phyloP scores from a whole-genome alignment of 2,888 invertebrate species.

The Thelaira solivaga region DNA sequence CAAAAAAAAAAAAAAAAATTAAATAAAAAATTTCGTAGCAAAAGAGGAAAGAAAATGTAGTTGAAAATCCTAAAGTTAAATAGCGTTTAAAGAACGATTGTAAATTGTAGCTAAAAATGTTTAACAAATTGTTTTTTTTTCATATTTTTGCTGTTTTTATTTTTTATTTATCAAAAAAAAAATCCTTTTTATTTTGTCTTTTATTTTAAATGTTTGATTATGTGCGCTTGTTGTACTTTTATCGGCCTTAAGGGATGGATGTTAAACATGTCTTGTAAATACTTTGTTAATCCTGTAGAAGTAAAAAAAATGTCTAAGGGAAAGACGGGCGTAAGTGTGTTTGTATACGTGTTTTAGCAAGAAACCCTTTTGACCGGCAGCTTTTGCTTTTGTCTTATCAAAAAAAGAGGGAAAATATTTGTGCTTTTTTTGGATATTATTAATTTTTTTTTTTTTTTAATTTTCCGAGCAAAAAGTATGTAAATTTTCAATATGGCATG shows the following conservation, averaged over 20 bases:
- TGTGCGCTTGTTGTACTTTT: slow-evolving; percentile 27
- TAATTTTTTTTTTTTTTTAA: neutral
- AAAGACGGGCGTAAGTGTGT: slow-evolving; percentile 9
- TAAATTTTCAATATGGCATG: neutral
- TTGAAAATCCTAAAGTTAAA: slow-evolving; percentile 66
- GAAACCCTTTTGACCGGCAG: slow-evolving; percentile 6
- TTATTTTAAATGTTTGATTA: slow-evolving; percentile 42
- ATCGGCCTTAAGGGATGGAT: slow-evolving; percentile 49
- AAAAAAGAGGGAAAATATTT: neutral
- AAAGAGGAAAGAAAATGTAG: neutral
- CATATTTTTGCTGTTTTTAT: slow-evolving; percentile 13
- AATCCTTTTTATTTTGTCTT: slow-evolving; percentile 11
- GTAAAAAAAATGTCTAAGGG: neutral
- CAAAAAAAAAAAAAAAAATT: no score
- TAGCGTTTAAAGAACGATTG: slow-evolving; percentile 75
- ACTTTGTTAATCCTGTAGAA: slow-evolving; percentile 21
- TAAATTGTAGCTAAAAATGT: slow-evolving; percentile 74
- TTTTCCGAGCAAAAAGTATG: neutral
- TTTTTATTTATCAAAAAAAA: neutral
- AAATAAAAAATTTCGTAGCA: neutral
- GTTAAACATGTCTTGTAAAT: slow-evolving; percentile 44
- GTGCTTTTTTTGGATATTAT: neutral
- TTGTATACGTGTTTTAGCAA: neutral
- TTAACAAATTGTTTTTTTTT: slow-evolving; percentile 60
- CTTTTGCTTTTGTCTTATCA: neutral